Evolutionary conservation across 1,140 invertebrate genomes (phyloP), one percentile per base, ranked within the genome.

Genomic region (Orchestia grillus): DNA sequence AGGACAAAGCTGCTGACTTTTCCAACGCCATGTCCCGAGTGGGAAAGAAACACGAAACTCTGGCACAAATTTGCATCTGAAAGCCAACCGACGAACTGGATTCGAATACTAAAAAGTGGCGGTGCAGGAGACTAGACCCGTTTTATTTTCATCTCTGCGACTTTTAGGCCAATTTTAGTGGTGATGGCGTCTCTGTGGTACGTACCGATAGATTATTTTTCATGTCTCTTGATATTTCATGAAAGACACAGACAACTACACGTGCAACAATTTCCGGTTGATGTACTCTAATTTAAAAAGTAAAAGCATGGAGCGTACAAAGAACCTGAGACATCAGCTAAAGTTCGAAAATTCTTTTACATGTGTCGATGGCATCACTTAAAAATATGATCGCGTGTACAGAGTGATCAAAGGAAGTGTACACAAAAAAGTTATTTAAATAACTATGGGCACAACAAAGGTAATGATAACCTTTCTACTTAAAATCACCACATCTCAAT

Each of bases 41-140:
- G 88, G 41, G 88, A 47, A 94, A 94, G 92, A 94, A 94, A 94
- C 92, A 94, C 92, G 92, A 94, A 94, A 47, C 92, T 94, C 92
- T 0, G 92, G 92, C 92, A 8, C 44, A 47, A 94, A 94, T 94
- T 94, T 94, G 92, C 92, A 94, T 94, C 40, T 45, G 92, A 94
- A 94, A 94, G 92, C 92, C 92, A 47, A 94, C 92, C 44, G 92
- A 94, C 44, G 92, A 94, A 94, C 92, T 94, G 45, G 92, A 94
- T 94, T 94, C 92, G 92, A 44, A 94, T 94, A 28, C 44, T 45
- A 45, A 94, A 94, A 94, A 45, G 92, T n/a, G 40, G 36, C 44
- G 92, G 11, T 4, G 44, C 90, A 15, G 0, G 92, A 94, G 92
- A 94, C 92, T 28, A 42, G 4, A 28, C 41, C 42, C 44, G 40